Percentiles rank a stretch among this genome's conserved stretches.
phyloP scores from a whole-genome alignment of 1,140 invertebrate genomes.

The Drosophila ogumai region DNA sequence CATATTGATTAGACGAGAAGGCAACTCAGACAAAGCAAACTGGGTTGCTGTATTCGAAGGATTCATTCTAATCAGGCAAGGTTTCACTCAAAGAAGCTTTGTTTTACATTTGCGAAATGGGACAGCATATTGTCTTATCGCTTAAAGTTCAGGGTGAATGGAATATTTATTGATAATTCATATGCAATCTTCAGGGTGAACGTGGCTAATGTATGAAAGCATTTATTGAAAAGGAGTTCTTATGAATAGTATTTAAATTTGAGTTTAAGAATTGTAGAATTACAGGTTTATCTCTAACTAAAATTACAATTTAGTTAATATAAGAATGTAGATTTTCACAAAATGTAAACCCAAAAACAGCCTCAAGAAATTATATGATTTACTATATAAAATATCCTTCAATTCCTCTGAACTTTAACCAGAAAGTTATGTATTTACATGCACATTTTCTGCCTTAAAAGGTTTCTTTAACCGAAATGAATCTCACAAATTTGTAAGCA shows the following conservation, averaged over 20 bases:
- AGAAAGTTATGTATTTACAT: background rate
- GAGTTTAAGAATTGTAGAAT: too few species aligned
- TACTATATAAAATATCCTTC: background rate
- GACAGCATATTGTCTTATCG: constrained; percentile 21
- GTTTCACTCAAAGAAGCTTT: constrained; percentile 3
- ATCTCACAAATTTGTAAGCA: constrained; percentile 2
- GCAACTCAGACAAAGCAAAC: constrained; percentile 23
- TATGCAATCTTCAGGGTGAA: constrained; percentile 10
- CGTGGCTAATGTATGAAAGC: background rate
- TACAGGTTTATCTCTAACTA: background rate
- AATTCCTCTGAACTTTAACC: background rate
- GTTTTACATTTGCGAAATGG: constrained; percentile 1
- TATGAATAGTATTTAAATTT: background rate
- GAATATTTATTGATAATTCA: constrained; percentile 14
- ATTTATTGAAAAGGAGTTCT: too few species aligned
- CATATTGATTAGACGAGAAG: constrained; percentile 64
- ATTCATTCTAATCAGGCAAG: constrained; percentile 23
- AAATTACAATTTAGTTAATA: background rate
- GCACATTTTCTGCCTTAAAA: background rate
- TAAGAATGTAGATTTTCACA: background rate
- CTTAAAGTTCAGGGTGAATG: background rate
- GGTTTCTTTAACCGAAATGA: background rate
- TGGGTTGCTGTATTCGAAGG: constrained; percentile 20
- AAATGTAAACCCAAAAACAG: too few species aligned
- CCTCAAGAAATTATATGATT: background rate